Evolutionary conservation across 2,888 invertebrate genomes (phyloP), one percentile per base, ranked within the genome.

Genomic region (Athalia circularis): DNA sequence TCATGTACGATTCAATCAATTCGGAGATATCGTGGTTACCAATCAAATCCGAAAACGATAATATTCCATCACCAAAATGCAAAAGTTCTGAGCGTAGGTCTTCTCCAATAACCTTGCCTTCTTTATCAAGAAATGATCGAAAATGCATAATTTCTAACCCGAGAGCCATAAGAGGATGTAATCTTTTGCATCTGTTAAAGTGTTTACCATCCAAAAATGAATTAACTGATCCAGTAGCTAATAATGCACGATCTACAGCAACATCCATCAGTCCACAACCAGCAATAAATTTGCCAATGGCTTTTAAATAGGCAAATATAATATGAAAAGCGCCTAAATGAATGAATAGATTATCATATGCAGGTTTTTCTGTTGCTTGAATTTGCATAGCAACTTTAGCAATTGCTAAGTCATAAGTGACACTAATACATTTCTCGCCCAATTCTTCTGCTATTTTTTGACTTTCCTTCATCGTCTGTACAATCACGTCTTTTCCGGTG

Each of bases 241-340:
- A 61, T 43, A 86, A 59, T 79, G 81, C 80, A 54, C 83, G 78
- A 29, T 85, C 81, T 7, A 83, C 79, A 67, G 85, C 77, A 8
- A 84, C 77, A 70, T 82, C 80, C 15, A 80, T 59, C 77, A 84
- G 78, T 13, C 83, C 84, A 67, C 75, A 83, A 61, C 79, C 80
- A 68, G 65, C 80, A 45, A 87, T 86, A 72, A 82, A 83, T 83
- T 84, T 85, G 13, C 86, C 87, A 15, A 87, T 45, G 59, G 86
- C 85, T 88, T 89, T 90, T 68, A 87, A 86, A 82, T 81, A 87
- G 47, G 86, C 79, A 82, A 87, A 82, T 82, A 84, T 81, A 6
- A 86, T 81, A 80, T 87, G 87, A 79, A 86, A 86, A 52, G 82
- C 64, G 72, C 85, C 86, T 5, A 86, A 77, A 76, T 85, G 79